Evolutionary conservation across 1,140 invertebrate genomes (phyloP).

Genomic region (Drosophila biarmipes): DNA sequence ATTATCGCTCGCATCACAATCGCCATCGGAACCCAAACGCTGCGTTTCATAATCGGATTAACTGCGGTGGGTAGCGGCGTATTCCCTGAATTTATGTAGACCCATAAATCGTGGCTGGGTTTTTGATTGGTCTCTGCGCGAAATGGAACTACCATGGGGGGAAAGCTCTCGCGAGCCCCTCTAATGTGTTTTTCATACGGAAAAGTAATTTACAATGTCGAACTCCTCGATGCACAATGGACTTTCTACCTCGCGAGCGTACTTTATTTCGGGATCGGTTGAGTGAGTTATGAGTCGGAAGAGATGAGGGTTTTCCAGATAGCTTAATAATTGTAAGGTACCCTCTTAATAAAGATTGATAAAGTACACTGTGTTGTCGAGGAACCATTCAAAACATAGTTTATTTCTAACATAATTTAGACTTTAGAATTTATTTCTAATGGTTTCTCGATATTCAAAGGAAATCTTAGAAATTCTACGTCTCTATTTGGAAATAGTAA

Average conservation of each 20-base stretch:
- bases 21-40: slow-evolving; percentile 26
- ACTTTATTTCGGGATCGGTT: slow-evolving; percentile 25
- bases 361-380: no score
- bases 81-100: slow-evolving; percentile 76
- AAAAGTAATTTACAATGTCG: slow-evolving; percentile 36
- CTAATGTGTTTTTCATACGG: slow-evolving; percentile 59
- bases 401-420: no score
- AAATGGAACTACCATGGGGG: slow-evolving; percentile 52
- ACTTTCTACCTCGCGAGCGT: slow-evolving; percentile 23
- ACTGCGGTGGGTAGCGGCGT: slow-evolving; percentile 73
- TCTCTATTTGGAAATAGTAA: background rate
- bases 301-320: background rate
- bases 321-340: slow-evolving; percentile 3
- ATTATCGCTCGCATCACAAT: slow-evolving; percentile 43
- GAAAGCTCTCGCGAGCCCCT: slow-evolving; percentile 27
- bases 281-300: slow-evolving; percentile 2
- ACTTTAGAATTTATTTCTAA: no score
- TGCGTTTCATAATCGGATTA: slow-evolving; percentile 76
- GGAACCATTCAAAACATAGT: no score
- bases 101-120: slow-evolving; percentile 73
- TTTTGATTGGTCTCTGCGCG: slow-evolving; percentile 51
- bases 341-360: background rate
- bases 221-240: slow-evolving; percentile 11
- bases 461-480: no score
- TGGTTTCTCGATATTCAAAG: no score